Evolutionary conservation across 2,113 vertebrate species (phyloP).

Genomic region (Rattus rattus): DNA sequence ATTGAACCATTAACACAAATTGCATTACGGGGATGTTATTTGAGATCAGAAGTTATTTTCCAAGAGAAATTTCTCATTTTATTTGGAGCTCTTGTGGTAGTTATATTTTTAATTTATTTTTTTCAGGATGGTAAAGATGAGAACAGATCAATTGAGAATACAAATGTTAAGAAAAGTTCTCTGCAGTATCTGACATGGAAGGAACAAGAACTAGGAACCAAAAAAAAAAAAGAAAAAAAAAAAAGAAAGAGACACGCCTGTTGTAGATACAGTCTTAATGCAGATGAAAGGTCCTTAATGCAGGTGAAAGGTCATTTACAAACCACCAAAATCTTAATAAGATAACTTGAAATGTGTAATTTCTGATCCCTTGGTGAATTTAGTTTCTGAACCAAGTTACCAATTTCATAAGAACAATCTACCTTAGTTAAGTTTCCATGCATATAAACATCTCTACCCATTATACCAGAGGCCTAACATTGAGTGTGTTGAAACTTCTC

Average conservation of each 20-base stretch:
- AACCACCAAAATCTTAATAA: neutral
- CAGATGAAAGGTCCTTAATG: neutral
- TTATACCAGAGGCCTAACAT: neutral
- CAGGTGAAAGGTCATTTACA: neutral
- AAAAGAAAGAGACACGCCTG: neutral
- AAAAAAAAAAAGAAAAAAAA: neutral
- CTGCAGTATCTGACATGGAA: neutral
- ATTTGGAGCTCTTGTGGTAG: neutral
- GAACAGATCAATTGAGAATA: neutral
- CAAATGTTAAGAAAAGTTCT: constrained; percentile 21
- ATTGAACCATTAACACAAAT: constrained; percentile 42
- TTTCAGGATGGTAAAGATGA: neutral
- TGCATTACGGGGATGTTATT: neutral
- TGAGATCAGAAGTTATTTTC: constrained; percentile 31
- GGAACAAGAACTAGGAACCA: neutral
- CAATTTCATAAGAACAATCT: neutral
- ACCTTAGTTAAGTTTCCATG: neutral
- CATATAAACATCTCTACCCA: neutral
- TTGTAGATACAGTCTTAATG: neutral
- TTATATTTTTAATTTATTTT: constrained; percentile 9
- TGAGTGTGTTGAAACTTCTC: neutral
- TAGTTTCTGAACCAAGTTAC: neutral
- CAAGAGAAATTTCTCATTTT: constrained; percentile 2
- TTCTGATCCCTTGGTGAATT: neutral
- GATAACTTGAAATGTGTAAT: neutral